These are phyloP conservation scores for Harpagus bidentatus DNA, from an alignment of 2,113 vertebrate genomes.

Conservation along the genomic window DNA sequence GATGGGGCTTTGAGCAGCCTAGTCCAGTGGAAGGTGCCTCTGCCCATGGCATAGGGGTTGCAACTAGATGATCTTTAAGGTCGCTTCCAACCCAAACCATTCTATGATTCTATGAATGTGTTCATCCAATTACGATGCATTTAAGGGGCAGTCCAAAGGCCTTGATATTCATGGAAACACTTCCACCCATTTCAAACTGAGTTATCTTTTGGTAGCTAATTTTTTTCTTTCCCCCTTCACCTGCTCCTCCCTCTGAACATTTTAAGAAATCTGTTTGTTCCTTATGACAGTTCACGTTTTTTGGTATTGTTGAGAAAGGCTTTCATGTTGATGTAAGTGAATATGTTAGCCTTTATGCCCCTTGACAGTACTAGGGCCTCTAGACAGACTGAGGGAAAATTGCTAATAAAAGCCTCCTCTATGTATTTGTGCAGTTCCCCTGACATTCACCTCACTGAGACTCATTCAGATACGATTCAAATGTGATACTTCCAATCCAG, in stretches of 20 bases:
- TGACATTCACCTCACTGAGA: background rate
- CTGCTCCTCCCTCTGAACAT: background rate
- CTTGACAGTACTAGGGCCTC: background rate
- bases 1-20: no score
- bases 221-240: background rate
- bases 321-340: background rate
- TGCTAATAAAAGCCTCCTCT: background rate
- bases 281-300: background rate
- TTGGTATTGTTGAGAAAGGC: background rate
- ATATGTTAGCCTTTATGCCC: background rate
- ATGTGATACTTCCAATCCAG: background rate
- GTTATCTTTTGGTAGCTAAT: background rate
- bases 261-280: background rate
- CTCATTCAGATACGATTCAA: background rate
- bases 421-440: background rate
- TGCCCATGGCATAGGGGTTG: no score
- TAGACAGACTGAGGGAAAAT: background rate
- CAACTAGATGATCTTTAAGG: no score
- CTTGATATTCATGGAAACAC: background rate
- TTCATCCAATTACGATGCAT: background rate
- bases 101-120: no score
- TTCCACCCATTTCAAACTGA: background rate
- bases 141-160: background rate
- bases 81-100: no score
- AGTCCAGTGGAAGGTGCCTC: no score